phyloP scores from a whole-genome alignment of 2,888 invertebrate species.

The Platycnemis pennipes region DNA sequence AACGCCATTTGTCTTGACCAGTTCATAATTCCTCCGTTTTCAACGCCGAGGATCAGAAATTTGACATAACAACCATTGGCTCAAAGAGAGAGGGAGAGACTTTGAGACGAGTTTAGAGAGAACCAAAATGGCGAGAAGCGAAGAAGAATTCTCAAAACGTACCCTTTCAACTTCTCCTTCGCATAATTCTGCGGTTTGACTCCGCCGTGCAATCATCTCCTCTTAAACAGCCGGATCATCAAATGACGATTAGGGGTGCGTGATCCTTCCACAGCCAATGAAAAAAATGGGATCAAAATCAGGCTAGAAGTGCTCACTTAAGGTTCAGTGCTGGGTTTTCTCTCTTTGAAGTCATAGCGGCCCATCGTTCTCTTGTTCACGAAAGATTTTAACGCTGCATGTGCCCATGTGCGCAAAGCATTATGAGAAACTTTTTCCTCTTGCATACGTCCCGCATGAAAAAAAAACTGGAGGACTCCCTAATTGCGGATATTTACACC shows the following conservation, averaged over 20 bases:
- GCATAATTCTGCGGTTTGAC: background rate
- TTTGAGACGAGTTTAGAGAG: background rate
- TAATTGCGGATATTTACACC: background rate
- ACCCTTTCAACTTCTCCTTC: background rate
- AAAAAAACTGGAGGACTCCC: background rate
- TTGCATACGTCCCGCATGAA: background rate
- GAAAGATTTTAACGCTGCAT: background rate
- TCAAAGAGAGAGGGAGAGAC: background rate
- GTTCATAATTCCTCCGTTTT: too few relatives aligned
- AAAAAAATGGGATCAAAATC: background rate
- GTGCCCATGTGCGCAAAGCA: background rate
- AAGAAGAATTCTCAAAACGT: background rate
- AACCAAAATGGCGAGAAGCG: background rate
- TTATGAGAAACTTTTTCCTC: background rate
- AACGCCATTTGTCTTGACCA: too few relatives aligned
- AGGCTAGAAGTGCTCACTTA: background rate
- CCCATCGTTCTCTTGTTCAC: background rate
- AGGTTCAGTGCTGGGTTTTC: background rate
- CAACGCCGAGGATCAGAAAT: too few relatives aligned
- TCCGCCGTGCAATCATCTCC: background rate
- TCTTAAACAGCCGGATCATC: background rate
- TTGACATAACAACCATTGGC: background rate
- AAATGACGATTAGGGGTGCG: background rate
- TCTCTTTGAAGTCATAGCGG: background rate
- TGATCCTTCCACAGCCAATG: background rate